Percentiles rank a stretch among this genome's conserved stretches.
These are phyloP conservation scores for Eonycteris spelaea DNA, from an alignment of 2,113 vertebrate genomes.

Conservation along the genomic window DNA sequence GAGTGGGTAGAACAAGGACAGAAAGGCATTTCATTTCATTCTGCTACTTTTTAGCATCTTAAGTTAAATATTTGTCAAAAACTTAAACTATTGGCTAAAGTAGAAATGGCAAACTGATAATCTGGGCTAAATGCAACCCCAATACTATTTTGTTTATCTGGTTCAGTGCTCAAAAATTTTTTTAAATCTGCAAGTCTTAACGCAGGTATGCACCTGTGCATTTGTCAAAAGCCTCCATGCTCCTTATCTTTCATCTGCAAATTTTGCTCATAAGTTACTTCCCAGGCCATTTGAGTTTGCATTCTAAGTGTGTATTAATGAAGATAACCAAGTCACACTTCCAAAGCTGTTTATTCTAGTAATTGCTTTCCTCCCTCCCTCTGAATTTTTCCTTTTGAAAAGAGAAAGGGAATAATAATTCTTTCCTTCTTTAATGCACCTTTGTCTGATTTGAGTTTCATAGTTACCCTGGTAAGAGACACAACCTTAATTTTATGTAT, in stretches of 20 bases:
- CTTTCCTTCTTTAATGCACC: not conserved
- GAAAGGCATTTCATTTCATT: not conserved
- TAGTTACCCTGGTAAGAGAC: not conserved
- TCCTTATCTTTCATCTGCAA: not conserved
- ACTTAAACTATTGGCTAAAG: not conserved
- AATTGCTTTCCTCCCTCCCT: not conserved
- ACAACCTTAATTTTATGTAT: not conserved
- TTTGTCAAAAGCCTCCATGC: not conserved
- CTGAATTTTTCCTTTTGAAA: not conserved
- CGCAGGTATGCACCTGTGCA: rapidly evolving
- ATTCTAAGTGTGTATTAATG: not conserved
- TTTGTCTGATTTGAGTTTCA: not conserved
- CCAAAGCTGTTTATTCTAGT: not conserved
- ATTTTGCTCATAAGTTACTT: not conserved
- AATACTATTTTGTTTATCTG: not conserved
- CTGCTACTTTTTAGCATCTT: not conserved
- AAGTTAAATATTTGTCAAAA: slow-evolving; percentile 11
- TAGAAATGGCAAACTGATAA: not conserved
- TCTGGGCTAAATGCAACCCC: not conserved
- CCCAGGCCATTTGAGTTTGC: not conserved
- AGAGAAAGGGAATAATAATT: not conserved
- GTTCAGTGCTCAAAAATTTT: not conserved
- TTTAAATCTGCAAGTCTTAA: not conserved
- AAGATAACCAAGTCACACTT: not conserved
- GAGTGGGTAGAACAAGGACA: not conserved